Percentiles rank a stretch among this genome's conserved stretches.
Evolutionary conservation across 2,888 invertebrate species (phyloP).

Genomic region (Polyploca ridens): DNA sequence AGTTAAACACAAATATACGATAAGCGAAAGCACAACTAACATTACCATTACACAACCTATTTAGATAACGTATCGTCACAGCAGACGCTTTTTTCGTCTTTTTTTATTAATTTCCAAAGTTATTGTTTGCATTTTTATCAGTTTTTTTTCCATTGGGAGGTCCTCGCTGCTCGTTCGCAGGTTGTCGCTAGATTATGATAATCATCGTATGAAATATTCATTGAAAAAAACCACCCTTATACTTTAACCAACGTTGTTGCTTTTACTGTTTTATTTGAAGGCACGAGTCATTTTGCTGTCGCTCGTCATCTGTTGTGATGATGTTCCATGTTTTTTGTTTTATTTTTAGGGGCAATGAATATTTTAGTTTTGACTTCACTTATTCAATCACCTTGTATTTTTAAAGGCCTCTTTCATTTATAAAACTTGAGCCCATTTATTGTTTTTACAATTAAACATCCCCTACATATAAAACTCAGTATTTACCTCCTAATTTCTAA

Average conservation of each 20-base stretch:
- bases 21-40: conserved; percentile 19
- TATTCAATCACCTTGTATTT: not conserved
- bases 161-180: conserved; percentile 66
- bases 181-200: conserved; percentile 72
- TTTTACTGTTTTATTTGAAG: conserved; percentile 45
- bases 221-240: conserved; percentile 61
- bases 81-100: conserved; percentile 30
- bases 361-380: not conserved
- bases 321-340: conserved; percentile 25
- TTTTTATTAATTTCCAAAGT: conserved; percentile 50
- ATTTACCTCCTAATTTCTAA: not conserved
- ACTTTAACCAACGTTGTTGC: conserved; percentile 47
- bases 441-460: not conserved
- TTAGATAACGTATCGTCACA: conserved; percentile 58
- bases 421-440: not conserved
- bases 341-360: conserved; percentile 32
- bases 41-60: conserved; percentile 53
- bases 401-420: not conserved
- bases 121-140: conserved; percentile 65
- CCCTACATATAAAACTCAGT: not conserved
- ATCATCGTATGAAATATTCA: conserved; percentile 70
- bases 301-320: conserved; percentile 26
- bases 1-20: conserved; percentile 19
- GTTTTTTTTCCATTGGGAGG: conserved; percentile 52
- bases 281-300: conserved; percentile 39